phyloP scores from a whole-genome alignment of 2,888 invertebrate genomes.

The Sicus ferrugineus region DNA sequence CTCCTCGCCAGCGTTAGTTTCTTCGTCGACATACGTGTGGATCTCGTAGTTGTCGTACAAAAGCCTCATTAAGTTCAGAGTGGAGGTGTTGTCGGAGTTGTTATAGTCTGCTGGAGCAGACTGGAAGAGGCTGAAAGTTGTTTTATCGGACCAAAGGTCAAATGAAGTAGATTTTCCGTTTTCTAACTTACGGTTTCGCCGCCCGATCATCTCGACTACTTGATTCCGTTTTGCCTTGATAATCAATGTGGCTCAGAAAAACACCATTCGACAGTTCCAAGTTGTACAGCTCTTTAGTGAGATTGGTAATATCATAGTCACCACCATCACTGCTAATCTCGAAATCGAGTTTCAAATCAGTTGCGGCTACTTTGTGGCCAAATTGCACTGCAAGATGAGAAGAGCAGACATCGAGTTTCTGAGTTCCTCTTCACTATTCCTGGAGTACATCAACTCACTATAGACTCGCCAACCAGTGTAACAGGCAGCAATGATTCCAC shows the following conservation, averaged over 20 bases:
- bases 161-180: background rate
- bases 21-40: conserved; percentile 46
- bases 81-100: conserved; percentile 45
- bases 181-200: conserved; percentile 48
- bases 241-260: conserved; percentile 48
- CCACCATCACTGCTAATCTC: too few relatives aligned
- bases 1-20: conserved; percentile 46
- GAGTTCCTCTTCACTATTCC: too few relatives aligned
- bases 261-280: conserved; percentile 50
- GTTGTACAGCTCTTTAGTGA: conserved; percentile 49
- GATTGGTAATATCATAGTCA: conserved; percentile 43
- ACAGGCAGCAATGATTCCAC: too few relatives aligned
- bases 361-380: too few relatives aligned
- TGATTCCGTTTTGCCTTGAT: conserved; percentile 53
- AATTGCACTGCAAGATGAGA: too few relatives aligned
- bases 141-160: background rate
- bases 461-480: too few relatives aligned
- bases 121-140: background rate
- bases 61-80: conserved; percentile 49
- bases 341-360: too few relatives aligned
- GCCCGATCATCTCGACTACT: conserved; percentile 53
- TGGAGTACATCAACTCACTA: too few relatives aligned
- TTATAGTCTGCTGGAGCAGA: conserved; percentile 3
- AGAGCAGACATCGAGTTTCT: too few relatives aligned
- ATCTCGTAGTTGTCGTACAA: conserved; percentile 56